phyloP scores from a whole-genome alignment of 2,888 invertebrate species.

The Lasioglossum marginatum region DNA sequence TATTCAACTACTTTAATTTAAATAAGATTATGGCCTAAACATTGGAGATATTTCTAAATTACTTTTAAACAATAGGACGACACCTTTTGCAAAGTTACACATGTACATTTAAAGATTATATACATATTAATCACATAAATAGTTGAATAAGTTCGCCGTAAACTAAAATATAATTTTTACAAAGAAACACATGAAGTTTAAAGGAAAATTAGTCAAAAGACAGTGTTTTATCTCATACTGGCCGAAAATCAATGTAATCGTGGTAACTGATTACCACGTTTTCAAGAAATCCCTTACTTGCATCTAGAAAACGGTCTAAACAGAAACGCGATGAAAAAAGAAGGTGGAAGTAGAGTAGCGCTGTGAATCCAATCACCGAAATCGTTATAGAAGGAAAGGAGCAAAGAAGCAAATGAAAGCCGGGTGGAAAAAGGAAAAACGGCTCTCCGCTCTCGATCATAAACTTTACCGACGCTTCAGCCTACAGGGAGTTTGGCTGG shows the following conservation, averaged over 20 bases:
- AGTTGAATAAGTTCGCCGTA: too few relatives aligned
- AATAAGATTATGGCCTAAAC: too few relatives aligned
- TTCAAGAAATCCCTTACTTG: not conserved
- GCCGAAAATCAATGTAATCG: not conserved
- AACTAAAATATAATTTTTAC: too few relatives aligned
- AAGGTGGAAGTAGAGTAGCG: not conserved
- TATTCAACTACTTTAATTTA: too few relatives aligned
- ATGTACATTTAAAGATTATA: too few relatives aligned
- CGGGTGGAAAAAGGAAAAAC: constrained; percentile 25
- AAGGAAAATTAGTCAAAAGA: too few relatives aligned
- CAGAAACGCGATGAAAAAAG: not conserved
- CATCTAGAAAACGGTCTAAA: not conserved
- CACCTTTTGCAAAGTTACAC: too few relatives aligned
- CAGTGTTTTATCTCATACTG: not conserved
- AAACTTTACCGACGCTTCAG: constrained; percentile 49
- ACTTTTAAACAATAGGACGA: too few relatives aligned
- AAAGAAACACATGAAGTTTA: too few relatives aligned
- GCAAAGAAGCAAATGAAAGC: not conserved
- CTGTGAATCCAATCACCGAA: constrained; percentile 39
- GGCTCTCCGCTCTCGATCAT: constrained; percentile 53
- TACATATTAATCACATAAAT: too few relatives aligned
- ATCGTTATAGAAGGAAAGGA: constrained; percentile 12
- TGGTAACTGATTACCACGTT: not conserved
- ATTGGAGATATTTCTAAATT: too few relatives aligned
- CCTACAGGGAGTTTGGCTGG: constrained; percentile 50